Evolutionary conservation across 1,140 invertebrate genomes (phyloP), one percentile per base, ranked within the genome.

Genomic region (Polypedilum vanderplanki): DNA sequence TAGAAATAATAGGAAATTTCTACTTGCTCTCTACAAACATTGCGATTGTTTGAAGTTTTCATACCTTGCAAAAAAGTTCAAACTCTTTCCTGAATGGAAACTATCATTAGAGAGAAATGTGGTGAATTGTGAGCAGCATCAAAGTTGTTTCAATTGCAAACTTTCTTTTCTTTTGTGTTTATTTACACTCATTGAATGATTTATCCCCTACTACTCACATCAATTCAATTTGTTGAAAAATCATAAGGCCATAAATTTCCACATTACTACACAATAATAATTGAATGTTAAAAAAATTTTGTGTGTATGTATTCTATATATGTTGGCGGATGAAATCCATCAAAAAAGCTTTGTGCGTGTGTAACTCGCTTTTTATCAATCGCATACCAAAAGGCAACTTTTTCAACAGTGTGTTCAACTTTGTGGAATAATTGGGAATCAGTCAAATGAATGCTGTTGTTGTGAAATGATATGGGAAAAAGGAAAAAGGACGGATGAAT

Each of bases 391-490:
- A 70, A 20, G 20, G 20, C 65, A 70, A 17, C n/a, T 57, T 70
- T 57, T 57, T 12, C 46, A n/a, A 70, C 5, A 18, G 17, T 18
- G 18, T 18, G 20, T 70, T 70, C 65, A 70, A 18, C 18, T 70
- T 70, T 70, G 65, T 70, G 65, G 65, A 70, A 70, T 70, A 70
- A 70, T 70, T 70, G 65, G 65, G 10, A 70, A 57, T 57, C 46
- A 57, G 12, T 57, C 46, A 57, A 33, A 33, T 33, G 24, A 33
- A 33, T 33, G 46, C n/a, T 15, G 12, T 57, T 12, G 46, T 57
- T 57, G 24, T 33, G 24, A 12, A 57, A 12, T 12, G 46, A 57
- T 33, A 33, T 12, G 46, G 46, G 46, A 57, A n/a, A 15, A 12
- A 57, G 46, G 12, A 12, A 57, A 1, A 57, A n/a, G 15, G 0